Conservation (phyloP, 2,888 invertebrate genomes). For the Electrophaes corylata region DNA sequence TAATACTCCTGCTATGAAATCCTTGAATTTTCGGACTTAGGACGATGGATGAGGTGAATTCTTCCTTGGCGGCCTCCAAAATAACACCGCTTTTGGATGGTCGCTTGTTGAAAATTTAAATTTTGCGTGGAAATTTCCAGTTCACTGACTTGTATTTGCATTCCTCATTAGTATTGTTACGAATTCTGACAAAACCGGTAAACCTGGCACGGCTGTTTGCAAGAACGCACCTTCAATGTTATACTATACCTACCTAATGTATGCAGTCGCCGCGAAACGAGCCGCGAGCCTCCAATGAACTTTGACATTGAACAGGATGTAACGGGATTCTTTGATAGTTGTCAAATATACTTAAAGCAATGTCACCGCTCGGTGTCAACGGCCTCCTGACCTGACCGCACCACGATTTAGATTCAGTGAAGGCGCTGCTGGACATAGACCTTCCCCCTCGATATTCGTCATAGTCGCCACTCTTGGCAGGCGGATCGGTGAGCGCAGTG, state of each 20-base stretch:
- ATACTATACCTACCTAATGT: too few relatives aligned
- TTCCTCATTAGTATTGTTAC: constrained; percentile 17
- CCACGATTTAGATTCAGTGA: too few relatives aligned
- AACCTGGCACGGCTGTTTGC: constrained; percentile 12
- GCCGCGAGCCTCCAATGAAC: background rate
- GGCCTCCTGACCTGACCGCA: background rate
- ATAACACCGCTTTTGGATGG: background rate
- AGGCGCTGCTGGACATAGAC: too few relatives aligned
- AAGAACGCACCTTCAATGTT: constrained; percentile 12
- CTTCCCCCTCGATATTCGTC: too few relatives aligned
- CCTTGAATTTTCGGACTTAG: too few relatives aligned
- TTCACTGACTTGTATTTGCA: constrained; percentile 16
- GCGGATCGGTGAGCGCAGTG: too few relatives aligned
- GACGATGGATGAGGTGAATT: too few relatives aligned
- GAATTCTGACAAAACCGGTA: constrained; percentile 1
- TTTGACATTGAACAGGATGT: constrained; percentile 14
- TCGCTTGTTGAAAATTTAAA: background rate
- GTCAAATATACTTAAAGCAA: constrained; percentile 4
- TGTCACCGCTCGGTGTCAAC: constrained; percentile 3
- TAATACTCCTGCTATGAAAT: too few relatives aligned
- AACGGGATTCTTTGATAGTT: constrained; percentile 10
- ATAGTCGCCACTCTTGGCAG: too few relatives aligned
- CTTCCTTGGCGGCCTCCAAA: background rate
- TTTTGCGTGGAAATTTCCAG: constrained; percentile 3
- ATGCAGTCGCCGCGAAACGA: constrained; percentile 7